Evolutionary conservation across 2,113 vertebrate genomes (phyloP).

Genomic region (Oncorhynchus gorbuscha): DNA sequence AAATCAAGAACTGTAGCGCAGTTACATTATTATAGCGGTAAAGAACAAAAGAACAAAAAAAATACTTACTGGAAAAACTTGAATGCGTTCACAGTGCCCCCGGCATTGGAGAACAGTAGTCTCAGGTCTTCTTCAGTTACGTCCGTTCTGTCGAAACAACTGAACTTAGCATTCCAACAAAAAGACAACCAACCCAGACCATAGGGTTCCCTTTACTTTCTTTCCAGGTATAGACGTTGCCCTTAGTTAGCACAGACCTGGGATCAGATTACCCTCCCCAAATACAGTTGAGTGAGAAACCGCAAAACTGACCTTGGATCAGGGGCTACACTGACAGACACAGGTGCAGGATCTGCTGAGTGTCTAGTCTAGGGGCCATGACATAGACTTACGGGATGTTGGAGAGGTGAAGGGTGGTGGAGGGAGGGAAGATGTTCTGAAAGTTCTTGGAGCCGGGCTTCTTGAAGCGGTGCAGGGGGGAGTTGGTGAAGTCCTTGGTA

Average conservation of each 20-base stretch:
- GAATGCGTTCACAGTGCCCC: conserved; percentile 96
- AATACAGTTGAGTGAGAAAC: no score
- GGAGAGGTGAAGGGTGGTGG: conserved; percentile 93
- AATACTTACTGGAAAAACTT: conserved; percentile 97
- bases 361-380: not conserved
- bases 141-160: conserved; percentile 78
- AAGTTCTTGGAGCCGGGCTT: conserved; percentile 98
- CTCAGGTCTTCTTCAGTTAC: conserved; percentile 92
- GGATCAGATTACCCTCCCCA: no score
- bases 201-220: not conserved
- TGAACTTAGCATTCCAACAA: not conserved
- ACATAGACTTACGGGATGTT: conserved; percentile 90
- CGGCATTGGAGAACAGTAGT: conserved; percentile 92
- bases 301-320: no score
- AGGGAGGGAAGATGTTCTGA: conserved; percentile 97
- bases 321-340: no score
- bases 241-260: no score
- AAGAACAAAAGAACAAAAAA: not conserved
- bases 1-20: not conserved
- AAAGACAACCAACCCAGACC: not conserved
- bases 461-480: conserved; percentile 96
- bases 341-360: no score
- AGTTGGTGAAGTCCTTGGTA: conserved; percentile 96
- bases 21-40: not conserved
- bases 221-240: not conserved